phyloP scores from a whole-genome alignment of 2,888 invertebrate genomes.

The Aspidiotus rigidus region DNA sequence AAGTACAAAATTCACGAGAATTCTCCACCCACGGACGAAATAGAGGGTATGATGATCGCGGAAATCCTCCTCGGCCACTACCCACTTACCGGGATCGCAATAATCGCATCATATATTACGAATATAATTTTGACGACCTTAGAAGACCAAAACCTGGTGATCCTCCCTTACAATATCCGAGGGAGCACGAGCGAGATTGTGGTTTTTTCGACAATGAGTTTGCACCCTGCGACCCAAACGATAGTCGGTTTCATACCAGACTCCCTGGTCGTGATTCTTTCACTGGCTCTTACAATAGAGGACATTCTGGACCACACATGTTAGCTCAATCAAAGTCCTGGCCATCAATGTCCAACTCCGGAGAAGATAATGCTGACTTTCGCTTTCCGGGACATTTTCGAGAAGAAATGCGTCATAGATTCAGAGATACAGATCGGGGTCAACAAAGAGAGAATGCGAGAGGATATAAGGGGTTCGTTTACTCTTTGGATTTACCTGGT shows the following conservation, averaged over 20 bases:
- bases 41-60: neutral
- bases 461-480: neutral
- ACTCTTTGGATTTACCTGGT: neutral
- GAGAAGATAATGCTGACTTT: neutral
- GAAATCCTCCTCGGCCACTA: constrained; percentile 1
- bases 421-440: neutral
- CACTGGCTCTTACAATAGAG: neutral
- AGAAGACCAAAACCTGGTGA: constrained; percentile 11
- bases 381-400: neutral
- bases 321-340: neutral
- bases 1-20: constrained; percentile 6
- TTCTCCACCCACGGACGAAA: neutral
- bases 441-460: neutral
- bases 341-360: neutral
- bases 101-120: constrained; percentile 28
- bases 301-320: neutral
- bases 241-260: neutral
- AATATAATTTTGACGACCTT: constrained; percentile 22
- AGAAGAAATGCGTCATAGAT: neutral
- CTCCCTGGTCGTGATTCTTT: neutral
- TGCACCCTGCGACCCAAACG: neutral
- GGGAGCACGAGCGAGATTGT: neutral
- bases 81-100: constrained; percentile 5
- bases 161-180: neutral
- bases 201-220: neutral